A percentile compares a stretch with the other conserved stretches of the same genome.
Conservation (phyloP, 1,140 invertebrate genomes). For the Armadillidium nasatum region DNA sequence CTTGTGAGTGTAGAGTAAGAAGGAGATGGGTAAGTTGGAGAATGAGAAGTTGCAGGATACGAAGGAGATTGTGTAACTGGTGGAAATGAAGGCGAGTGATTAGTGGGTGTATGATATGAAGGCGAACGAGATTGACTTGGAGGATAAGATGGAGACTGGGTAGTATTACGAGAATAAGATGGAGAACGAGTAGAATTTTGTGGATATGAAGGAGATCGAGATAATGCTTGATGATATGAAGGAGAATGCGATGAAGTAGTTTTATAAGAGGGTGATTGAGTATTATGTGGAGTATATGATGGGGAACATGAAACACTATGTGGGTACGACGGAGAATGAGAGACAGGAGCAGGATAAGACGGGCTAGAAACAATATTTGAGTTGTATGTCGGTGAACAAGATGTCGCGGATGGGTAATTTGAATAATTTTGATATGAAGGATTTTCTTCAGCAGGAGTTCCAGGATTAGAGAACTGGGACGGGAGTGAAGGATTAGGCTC, state of each 20-base stretch:
- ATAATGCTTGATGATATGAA: constrained; percentile 25
- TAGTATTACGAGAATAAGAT: constrained; percentile 77
- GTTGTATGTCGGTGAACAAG: neutral
- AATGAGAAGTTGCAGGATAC: constrained; percentile 32
- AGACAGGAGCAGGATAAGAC: neutral
- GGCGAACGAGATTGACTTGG: constrained; percentile 4
- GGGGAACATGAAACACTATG: constrained; percentile 16
- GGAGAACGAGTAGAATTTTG: constrained; percentile 60
- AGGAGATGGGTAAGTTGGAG: constrained; percentile 14
- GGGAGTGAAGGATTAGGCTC: constrained; percentile 26
- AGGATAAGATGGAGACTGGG: constrained; percentile 79
- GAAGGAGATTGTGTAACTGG: constrained; percentile 18
- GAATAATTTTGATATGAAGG: constrained; percentile 37
- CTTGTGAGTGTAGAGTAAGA: constrained; percentile 9
- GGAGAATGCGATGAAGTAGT: constrained; percentile 28
- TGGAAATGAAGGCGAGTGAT: constrained; percentile 16
- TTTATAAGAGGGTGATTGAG: constrained; percentile 37
- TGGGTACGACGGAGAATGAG: constrained; percentile 21
- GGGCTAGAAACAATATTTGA: neutral
- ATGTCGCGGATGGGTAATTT: constrained; percentile 35
- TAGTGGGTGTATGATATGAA: constrained; percentile 18
- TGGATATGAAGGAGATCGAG: constrained; percentile 28
- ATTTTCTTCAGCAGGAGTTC: constrained; percentile 41
- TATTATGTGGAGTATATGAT: constrained; percentile 16
- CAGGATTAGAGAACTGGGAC: constrained; percentile 43